Percentiles rank a stretch among this genome's conserved stretches.
Conservation (phyloP, 2,888 invertebrate genomes). For the Meiosimyza platycephala region DNA sequence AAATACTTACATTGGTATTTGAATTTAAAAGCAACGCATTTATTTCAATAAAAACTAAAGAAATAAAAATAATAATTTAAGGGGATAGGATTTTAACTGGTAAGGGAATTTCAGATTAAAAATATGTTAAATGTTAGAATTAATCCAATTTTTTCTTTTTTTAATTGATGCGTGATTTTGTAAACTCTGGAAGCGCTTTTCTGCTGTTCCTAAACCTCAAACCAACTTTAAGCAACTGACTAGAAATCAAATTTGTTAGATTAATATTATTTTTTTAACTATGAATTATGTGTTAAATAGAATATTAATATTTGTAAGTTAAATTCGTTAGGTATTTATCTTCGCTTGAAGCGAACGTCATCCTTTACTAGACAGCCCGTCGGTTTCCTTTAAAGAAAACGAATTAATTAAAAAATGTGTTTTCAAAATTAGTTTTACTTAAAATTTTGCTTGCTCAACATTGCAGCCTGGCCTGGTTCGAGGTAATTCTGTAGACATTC, state of each 20-base stretch:
- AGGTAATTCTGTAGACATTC: conserved; percentile 27
- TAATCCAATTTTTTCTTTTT: too few species aligned
- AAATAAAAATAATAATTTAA: too few species aligned
- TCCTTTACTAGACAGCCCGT: conserved; percentile 32
- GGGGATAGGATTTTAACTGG: too few species aligned
- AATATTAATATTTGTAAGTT: conserved; percentile 1
- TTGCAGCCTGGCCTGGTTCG: conserved; percentile 25
- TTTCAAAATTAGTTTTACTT: conserved; percentile 34
- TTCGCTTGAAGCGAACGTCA: conserved; percentile 31
- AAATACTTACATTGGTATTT: too few species aligned
- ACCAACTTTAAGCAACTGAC: conserved; percentile 32
- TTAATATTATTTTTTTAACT: conserved; percentile 16
- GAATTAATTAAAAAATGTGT: conserved; percentile 44
- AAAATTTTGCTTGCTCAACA: conserved; percentile 31
- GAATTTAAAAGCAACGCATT: too few species aligned
- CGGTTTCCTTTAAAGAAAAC: conserved; percentile 62
- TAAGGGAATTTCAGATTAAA: too few species aligned
- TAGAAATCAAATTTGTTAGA: conserved; percentile 37
- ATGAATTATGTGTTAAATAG: too few species aligned
- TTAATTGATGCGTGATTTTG: too few species aligned
- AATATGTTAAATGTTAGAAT: too few species aligned
- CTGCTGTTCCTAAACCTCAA: conserved; percentile 40
- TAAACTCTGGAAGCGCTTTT: background rate
- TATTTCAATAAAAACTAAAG: too few species aligned
- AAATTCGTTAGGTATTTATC: conserved; percentile 7